These are phyloP conservation scores for Acanthosoma haemorrhoidale DNA, from an alignment of 2,888 invertebrate species.

Conservation along the genomic window DNA sequence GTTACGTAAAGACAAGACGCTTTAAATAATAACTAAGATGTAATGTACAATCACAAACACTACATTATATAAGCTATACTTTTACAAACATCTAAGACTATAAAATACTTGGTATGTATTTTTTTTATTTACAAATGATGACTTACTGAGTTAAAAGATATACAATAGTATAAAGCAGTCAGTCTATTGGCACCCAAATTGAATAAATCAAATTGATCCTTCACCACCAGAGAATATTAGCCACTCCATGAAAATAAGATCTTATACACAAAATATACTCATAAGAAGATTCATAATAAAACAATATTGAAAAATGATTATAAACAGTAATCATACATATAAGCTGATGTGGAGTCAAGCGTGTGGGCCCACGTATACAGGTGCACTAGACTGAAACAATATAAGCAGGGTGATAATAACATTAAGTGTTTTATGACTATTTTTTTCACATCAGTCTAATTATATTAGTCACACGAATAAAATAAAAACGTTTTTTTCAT, in stretches of 20 bases:
- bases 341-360: background rate
- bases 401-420: background rate
- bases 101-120: background rate
- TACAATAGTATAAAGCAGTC: background rate
- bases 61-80: background rate
- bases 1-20: background rate
- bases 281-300: background rate
- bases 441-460: background rate
- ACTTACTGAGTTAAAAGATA: slow-evolving; percentile 7
- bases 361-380: background rate
- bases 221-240: background rate
- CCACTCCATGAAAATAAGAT: slow-evolving; percentile 1
- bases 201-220: background rate
- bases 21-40: background rate
- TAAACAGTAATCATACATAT: background rate
- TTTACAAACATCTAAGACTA: background rate
- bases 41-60: background rate
- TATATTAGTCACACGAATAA: too few relatives aligned
- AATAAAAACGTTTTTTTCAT: too few relatives aligned
- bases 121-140: slow-evolving; percentile 5
- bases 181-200: slow-evolving; percentile 18
- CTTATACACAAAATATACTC: background rate
- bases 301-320: background rate
- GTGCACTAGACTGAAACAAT: slow-evolving; percentile 4
- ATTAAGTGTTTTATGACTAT: background rate